phyloP scores from a whole-genome alignment of 1,140 invertebrate genomes.

The Colletes latitarsis region DNA sequence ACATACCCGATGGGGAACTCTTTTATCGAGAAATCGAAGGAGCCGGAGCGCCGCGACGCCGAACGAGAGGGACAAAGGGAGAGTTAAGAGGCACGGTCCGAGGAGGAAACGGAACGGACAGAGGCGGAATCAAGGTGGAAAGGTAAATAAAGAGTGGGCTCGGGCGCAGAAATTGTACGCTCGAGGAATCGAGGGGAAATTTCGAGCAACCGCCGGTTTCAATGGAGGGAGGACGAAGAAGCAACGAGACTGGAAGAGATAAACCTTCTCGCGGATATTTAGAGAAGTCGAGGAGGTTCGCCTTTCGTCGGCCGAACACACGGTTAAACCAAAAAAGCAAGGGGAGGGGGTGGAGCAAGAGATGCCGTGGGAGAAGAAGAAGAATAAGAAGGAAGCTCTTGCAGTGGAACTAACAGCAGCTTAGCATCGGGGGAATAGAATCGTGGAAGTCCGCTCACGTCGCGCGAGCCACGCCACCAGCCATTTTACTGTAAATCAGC shows the following conservation, averaged over 20 bases:
- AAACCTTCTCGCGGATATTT: conserved; percentile 37
- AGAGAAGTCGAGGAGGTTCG: conserved; percentile 8
- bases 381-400: conserved; percentile 13
- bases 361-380: background rate
- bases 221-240: conserved; percentile 13
- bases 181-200: background rate
- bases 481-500: conserved; percentile 77
- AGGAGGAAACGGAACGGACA: background rate
- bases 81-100: conserved; percentile 26
- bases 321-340: conserved; percentile 14
- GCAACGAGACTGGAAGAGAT: conserved; percentile 43
- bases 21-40: conserved; percentile 42
- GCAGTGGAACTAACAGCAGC: conserved; percentile 69
- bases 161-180: conserved; percentile 27
- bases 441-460: conserved; percentile 75
- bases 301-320: background rate
- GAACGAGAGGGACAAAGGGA: conserved; percentile 33
- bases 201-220: background rate
- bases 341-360: background rate
- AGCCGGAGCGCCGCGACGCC: background rate
- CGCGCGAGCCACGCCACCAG: conserved; percentile 59
- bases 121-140: conserved; percentile 28
- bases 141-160: conserved; percentile 32
- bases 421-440: conserved; percentile 57
- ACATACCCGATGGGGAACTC: conserved; percentile 30